These are phyloP conservation scores for Saxidomus purpurata DNA, from an alignment of 1,140 invertebrate species.

Conservation along the genomic window DNA sequence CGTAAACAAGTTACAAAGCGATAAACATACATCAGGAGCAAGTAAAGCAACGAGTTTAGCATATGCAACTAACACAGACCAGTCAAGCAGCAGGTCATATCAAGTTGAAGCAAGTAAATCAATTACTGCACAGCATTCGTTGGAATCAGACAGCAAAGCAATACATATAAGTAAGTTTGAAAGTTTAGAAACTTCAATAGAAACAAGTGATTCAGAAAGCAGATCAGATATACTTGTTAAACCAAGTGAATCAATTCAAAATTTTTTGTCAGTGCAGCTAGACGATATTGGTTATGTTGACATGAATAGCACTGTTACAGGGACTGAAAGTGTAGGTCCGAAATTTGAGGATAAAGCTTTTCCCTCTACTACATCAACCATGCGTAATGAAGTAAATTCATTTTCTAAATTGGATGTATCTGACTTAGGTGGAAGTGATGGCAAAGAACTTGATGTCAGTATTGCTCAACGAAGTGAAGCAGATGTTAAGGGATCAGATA, in stretches of 20 bases:
- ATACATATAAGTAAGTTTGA: no score
- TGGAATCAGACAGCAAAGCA: background rate
- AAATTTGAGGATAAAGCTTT: no score
- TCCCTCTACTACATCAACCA: background rate
- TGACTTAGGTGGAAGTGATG: background rate
- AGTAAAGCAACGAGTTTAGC: background rate
- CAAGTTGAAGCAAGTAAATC: background rate
- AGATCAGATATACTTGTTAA: no score
- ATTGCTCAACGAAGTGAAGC: background rate
- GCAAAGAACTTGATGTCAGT: background rate
- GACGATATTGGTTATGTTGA: no score
- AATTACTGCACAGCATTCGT: background rate
- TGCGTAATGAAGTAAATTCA: background rate
- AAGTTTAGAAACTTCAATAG: no score
- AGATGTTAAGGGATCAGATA: background rate
- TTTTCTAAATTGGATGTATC: constrained; percentile 1
- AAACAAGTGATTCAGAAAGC: no score
- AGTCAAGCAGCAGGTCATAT: background rate
- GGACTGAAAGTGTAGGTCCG: no score
- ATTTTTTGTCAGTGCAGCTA: no score
- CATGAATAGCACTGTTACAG: no score
- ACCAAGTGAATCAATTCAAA: no score
- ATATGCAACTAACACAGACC: background rate
- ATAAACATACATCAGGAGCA: background rate
- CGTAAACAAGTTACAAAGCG: no score